Conservation (phyloP, 1,140 invertebrate species). For the Lepeophtheirus salmonis region DNA sequence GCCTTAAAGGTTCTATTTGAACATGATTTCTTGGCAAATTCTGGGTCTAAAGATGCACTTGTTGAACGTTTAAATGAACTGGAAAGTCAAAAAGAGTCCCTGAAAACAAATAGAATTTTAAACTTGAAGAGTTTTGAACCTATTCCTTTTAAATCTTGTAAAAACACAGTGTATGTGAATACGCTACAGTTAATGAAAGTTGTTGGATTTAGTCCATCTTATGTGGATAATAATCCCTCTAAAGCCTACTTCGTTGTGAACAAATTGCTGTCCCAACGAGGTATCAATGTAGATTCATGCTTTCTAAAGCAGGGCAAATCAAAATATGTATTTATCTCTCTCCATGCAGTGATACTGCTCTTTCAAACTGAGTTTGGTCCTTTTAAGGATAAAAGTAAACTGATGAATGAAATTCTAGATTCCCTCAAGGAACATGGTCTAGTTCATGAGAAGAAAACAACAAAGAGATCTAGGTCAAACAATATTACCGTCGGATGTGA, state of each 20-base stretch:
- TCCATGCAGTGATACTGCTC: background rate
- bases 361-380: constrained; percentile 13
- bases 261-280: background rate
- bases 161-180: background rate
- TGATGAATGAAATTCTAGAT: background rate
- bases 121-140: constrained; percentile 4
- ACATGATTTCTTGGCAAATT: background rate
- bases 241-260: constrained; percentile 7
- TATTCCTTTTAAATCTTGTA: background rate
- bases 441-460: background rate
- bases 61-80: background rate
- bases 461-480: background rate
- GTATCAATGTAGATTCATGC: constrained; percentile 6
- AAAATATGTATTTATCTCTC: constrained; percentile 14
- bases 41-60: background rate
- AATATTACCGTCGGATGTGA: background rate
- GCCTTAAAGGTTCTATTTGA: constrained; percentile 10
- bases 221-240: constrained; percentile 8
- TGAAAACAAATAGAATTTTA: constrained; percentile 1
- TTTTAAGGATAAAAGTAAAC: constrained; percentile 7
- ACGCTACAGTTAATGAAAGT: constrained; percentile 7
- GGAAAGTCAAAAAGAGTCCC: background rate
- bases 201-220: background rate
- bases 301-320: constrained; percentile 12
- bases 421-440: background rate